Evolutionary conservation across 2,113 vertebrate genomes (phyloP), one percentile per base, ranked within the genome.

Genomic region (Psettodes erumei): DNA sequence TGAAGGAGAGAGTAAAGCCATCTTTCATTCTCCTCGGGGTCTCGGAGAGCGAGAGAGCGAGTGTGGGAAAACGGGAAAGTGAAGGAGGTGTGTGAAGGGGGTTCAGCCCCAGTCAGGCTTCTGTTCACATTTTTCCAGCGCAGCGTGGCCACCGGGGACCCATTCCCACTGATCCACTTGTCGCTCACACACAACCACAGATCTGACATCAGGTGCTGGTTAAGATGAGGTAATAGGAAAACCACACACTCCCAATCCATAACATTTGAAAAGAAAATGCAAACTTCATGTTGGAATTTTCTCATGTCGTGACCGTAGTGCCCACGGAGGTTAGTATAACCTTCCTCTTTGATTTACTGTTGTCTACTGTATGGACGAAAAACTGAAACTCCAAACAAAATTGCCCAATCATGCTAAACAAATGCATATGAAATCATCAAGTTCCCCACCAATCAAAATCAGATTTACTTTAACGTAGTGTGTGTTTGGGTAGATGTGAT

Each of bases 181-280:
- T 75, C 84, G 86, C 75, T 83, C 81, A 75, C 43, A 72, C 68
- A 58, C 50, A 11, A 33, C 43, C 19, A 50, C 35, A 77, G 70
- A 62, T 64, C 54, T 77, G 66, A 77, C 77, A 82, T 76, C 77
- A 83, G 82, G 75, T 81, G 65, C 51, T 71, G 67, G 0, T 74
- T 77, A n/a, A 65, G 61, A 69, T 84, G 76, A 85, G 54, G 42
- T 79, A 74, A 85, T 82, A 59, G 70, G 63, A 84, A 88, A 90
- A 84, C 64, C 81, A 85, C 84, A 72, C 65, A 51, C 68, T 79
- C 69, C 74, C 27, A 63, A 45, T 19, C 19, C 50, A 33, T 56
- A 8, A 13, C 0, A 0, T 48, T 76, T 69, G 16, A 12, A 61
- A 77, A 72, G n/a, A 69, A 72, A 45, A 66, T 54, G 50, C 50